phyloP scores from a whole-genome alignment of 2,888 invertebrate species.

The Dicyrtoma fusca region DNA sequence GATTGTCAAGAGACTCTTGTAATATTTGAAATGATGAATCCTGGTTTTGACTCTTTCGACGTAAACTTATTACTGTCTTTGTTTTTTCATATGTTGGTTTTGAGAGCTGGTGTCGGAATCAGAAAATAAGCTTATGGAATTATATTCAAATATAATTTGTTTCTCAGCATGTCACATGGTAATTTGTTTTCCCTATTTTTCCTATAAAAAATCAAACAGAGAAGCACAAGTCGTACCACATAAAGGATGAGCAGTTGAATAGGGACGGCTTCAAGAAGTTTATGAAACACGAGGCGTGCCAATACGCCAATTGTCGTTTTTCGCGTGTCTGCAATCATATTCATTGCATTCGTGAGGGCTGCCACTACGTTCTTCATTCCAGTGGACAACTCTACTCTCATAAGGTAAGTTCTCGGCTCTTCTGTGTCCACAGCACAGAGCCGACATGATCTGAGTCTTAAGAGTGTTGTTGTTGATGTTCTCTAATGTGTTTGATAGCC shows the following conservation, averaged over 20 bases:
- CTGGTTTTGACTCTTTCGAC: too few relatives aligned
- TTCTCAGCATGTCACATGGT: too few relatives aligned
- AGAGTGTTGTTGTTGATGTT: conserved; percentile 4
- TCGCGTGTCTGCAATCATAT: conserved; percentile 96
- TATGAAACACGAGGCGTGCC: conserved; percentile 94
- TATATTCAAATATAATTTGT: too few relatives aligned
- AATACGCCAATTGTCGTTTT: conserved; percentile 88
- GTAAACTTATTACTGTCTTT: too few relatives aligned
- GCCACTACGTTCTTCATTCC: conserved; percentile 94
- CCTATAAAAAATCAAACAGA: conserved; percentile 65
- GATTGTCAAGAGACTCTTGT: conserved; percentile 1
- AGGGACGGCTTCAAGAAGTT: conserved; percentile 98
- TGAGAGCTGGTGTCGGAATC: not conserved
- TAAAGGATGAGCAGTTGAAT: conserved; percentile 93
- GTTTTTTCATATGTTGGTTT: not conserved
- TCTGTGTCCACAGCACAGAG: not conserved
- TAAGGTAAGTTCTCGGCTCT: conserved; percentile 64
- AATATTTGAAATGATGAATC: too few relatives aligned
- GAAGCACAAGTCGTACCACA: conserved; percentile 98
- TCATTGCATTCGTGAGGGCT: conserved; percentile 93
- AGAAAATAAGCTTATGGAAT: too few relatives aligned
- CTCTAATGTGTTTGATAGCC: too few relatives aligned
- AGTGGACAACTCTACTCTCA: conserved; percentile 96
- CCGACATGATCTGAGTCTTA: too few relatives aligned
- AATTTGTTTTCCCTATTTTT: conserved; percentile 32